Base-by-base conservation (phyloP, 1,140 invertebrate genomes). In the Rhopalosiphum padi region DNA sequence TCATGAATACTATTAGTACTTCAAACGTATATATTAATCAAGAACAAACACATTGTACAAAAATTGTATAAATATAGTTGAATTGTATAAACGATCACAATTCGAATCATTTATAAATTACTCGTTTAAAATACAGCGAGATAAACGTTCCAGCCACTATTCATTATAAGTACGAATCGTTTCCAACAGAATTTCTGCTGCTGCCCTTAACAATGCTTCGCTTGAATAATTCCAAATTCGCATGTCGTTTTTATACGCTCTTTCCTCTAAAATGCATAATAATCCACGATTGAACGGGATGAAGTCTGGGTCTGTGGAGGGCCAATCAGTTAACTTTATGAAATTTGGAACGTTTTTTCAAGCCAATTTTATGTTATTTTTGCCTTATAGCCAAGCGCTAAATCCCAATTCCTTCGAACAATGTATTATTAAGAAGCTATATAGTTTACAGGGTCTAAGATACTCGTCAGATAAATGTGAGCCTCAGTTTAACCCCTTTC, bases 351-450 rank as follows among this genome's bases (percentile, higher is more conserved):
- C 53, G 23, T 23, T 23, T 7, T 55, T 55, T 55, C 53, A 55
- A 55, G 0, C 53, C 55, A 94, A 0, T 91, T 43, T 91, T 94
- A 91, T n/a, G 90, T 94, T 46, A 77, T 83, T 93, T 86, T 43
- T 46, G 82, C 82, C 55, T 94, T 91, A 60, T 94, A 35, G 35
- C 21, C 77, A 15, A 82, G 90, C 51, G 82, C 77, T 0, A 25
- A 94, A 55, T 92, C 77, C 35, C 60, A 82, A 68, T 82, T 30
- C 88, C 23, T 48, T 93, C 7, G 30, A 94, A 94, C 7, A 91
- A 18, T 7, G 15, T 91, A 51, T 91, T 15, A 37, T 23, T 91
- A 41, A 60, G 8, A 55, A 23, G 22, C 53, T 23, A 23, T 41
- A 41, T 7, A 55, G 22, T 55, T 5, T 23, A 41, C 41, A 30